Evolutionary conservation across 2,113 vertebrate species (phyloP).

Genomic region (Notechis scutatus): DNA sequence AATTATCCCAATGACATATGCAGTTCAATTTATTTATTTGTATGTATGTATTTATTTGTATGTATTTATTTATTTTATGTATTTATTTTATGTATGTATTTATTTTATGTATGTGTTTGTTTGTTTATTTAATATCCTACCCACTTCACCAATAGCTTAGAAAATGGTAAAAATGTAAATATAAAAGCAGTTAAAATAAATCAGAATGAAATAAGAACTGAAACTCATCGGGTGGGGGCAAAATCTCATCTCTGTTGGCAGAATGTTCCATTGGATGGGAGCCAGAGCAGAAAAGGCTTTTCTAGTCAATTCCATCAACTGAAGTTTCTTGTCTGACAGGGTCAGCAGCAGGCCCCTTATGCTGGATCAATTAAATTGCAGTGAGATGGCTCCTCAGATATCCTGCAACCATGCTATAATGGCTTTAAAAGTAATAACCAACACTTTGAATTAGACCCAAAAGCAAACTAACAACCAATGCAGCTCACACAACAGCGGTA

Average conservation of each 20-base stretch:
- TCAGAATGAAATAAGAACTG: not conserved
- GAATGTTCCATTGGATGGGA: not conserved
- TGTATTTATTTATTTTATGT: too few relatives aligned
- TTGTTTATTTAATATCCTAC: not conserved
- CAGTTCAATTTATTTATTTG: not conserved
- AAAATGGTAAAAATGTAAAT: not conserved
- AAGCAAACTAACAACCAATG: not conserved
- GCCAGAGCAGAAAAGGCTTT: not conserved
- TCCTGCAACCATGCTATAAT: not conserved
- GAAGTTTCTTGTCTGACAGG: not conserved
- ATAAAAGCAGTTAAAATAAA: not conserved
- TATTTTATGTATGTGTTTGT: too few relatives aligned
- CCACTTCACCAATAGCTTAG: too few relatives aligned
- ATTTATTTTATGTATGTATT: too few relatives aligned
- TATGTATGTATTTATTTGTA: too few relatives aligned
- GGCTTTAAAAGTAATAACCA: not conserved
- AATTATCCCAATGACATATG: not conserved
- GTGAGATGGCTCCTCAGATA: not conserved
- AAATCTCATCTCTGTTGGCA: not conserved
- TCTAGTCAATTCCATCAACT: not conserved
- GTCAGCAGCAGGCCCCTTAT: not conserved
- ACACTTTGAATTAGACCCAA: not conserved
- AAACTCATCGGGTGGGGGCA: not conserved
- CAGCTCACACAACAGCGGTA: not conserved
- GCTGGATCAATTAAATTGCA: not conserved